These are phyloP conservation scores for Strigamia crassipes DNA, from an alignment of 2,888 invertebrate genomes.

Conservation along the genomic window DNA sequence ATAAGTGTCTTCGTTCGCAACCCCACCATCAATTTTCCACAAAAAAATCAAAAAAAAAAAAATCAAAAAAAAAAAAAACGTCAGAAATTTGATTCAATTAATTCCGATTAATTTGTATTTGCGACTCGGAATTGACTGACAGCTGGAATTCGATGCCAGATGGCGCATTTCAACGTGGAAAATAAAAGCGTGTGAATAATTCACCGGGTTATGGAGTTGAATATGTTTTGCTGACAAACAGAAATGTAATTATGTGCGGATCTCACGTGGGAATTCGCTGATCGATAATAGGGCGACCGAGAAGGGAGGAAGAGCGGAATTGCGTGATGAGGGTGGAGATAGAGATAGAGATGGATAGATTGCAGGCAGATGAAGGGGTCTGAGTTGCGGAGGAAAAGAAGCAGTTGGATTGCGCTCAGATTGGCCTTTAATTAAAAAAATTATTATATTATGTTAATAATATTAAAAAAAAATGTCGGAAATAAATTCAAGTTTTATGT, in stretches of 20 bases:
- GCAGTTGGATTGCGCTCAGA: no score
- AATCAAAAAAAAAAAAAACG: neutral
- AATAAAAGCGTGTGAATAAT: neutral
- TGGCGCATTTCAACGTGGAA: neutral
- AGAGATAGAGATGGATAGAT: neutral
- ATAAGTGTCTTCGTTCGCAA: neutral
- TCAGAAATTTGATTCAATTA: no score
- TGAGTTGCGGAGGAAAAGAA: neutral
- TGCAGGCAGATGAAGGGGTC: neutral
- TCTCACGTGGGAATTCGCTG: slow-evolving; percentile 9
- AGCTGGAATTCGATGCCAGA: neutral
- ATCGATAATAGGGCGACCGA: neutral
- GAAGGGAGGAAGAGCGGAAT: neutral
- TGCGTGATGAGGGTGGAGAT: neutral
- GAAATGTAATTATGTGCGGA: slow-evolving; percentile 28
- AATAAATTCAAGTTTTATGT: no score
- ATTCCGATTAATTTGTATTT: no score
- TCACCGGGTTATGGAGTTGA: neutral
- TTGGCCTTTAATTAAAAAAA: neutral
- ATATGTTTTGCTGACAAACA: slow-evolving; percentile 28
- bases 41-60: neutral
- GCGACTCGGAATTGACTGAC: no score
- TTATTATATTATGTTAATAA: no score
- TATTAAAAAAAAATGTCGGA: no score
- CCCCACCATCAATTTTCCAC: neutral